Conservation (phyloP, 2,797 vertebrate species). For the Ambastaia sidthimunki region DNA sequence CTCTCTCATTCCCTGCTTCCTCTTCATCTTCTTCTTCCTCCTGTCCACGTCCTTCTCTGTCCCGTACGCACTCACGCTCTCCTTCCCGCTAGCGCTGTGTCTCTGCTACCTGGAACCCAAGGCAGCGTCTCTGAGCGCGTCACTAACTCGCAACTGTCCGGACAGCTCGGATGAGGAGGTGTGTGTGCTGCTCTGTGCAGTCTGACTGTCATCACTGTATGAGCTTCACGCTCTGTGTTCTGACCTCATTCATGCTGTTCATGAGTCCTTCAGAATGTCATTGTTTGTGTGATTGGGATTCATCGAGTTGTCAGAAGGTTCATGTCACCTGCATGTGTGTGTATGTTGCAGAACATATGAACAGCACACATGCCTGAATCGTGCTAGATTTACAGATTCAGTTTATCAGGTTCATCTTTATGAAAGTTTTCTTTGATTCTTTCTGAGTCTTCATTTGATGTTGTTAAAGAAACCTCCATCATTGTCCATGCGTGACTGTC, state of each 20-base stretch:
- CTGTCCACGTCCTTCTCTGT: slow-evolving; percentile 98
- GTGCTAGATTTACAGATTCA: background rate
- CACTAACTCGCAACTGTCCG: slow-evolving; percentile 96
- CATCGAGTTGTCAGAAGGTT: too few species aligned
- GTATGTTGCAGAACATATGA: too few species aligned
- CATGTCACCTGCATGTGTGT: too few species aligned
- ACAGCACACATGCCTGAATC: background rate
- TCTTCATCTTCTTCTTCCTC: slow-evolving; percentile 99
- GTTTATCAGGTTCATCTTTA: background rate
- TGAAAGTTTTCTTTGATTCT: background rate
- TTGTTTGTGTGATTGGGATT: too few species aligned
- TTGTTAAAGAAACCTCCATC: background rate
- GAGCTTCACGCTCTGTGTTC: too few species aligned
- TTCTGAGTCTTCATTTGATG: background rate
- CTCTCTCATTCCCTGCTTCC: slow-evolving; percentile 96
- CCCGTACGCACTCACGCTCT: slow-evolving; percentile 96
- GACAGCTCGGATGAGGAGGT: slow-evolving; percentile 99
- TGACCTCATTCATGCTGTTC: too few species aligned
- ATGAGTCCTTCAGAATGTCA: too few species aligned
- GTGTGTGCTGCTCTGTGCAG: slow-evolving; percentile 66
- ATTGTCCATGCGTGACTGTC: background rate
- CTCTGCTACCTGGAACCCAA: slow-evolving; percentile 99
- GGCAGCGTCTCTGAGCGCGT: slow-evolving; percentile 95
- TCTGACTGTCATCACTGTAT: background rate
- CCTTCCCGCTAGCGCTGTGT: slow-evolving; percentile 98